Percentiles rank a stretch among this genome's conserved stretches.
Conservation (phyloP, 2,113 vertebrate genomes). For the Platysternon megacephalum region DNA sequence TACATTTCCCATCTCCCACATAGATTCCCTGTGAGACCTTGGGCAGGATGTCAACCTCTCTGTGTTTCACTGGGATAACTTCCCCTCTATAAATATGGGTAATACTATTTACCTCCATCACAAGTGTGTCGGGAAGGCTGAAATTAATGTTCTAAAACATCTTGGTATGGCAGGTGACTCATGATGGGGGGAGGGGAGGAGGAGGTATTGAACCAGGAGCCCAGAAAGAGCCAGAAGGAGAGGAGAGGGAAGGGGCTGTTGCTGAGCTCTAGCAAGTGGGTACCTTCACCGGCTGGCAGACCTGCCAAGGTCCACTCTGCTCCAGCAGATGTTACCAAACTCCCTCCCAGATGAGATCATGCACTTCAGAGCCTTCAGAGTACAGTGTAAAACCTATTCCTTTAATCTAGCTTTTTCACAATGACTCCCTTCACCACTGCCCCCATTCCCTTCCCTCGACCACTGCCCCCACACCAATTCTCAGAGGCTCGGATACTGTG, state of each 20-base stretch:
- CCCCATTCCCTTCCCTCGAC: neutral
- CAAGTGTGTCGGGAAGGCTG: neutral
- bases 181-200: neutral
- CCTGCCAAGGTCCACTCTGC: neutral
- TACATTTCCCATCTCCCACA: neutral
- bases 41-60: neutral
- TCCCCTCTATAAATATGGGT: neutral
- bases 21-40: neutral
- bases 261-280: neutral
- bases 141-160: neutral
- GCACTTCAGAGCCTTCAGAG: neutral
- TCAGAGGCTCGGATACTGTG: accelerated
- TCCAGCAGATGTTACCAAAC: neutral
- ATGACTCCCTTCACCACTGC: neutral
- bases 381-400: neutral
- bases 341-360: neutral
- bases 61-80: neutral
- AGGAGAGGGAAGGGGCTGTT: neutral
- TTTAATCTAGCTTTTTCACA: neutral
- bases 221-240: neutral
- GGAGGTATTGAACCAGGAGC: neutral
- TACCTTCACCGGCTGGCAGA: neutral
- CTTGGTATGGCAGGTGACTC: neutral
- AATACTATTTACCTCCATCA: neutral
- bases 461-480: neutral